Base-by-base conservation (phyloP, 2,888 invertebrate species). In the Sericinus montela region DNA sequence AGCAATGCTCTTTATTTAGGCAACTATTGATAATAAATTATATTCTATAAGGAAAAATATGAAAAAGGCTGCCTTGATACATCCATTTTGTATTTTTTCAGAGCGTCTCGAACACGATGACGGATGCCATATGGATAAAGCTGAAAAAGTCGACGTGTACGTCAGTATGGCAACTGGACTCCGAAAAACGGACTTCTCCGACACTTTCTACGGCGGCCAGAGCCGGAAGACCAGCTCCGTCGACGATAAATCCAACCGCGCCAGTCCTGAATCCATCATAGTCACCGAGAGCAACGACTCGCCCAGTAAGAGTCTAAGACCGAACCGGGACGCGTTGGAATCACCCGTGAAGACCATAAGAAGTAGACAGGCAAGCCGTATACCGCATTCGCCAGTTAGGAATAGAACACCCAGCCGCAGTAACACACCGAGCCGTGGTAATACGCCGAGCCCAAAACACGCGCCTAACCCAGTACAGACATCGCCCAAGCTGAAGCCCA, bases 101-200 rank as follows among this genome's bases (percentile, higher is more conserved):
- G 93, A 91, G 91, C 93, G 92, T 92, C 92, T 91, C 75, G 91
- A 92, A 60, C 79, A 81, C 50, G 85, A 84, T 54, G 88, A 86
- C 55, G 82, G 81, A 69, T 83, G 82, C 57, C 80, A 77, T 55
- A 68, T 76, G 62, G 86, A 86, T 54, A 80, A 71, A 54, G 67
- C 64, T 59, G 85, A 83, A 50, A 75, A 77, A 56, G 66, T 69
- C 2, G 90, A 90, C 51, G 91, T 91, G 55, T 91, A 92, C 74
- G 92, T 93, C 45, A 91, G 93, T 63, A 91, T 92, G 59, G 91
- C 91, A 63, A 92, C 93, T 1, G 94, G 94, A 3, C 81, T 94
- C 1, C 90, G 94, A 14, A 94, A 93, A 77, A 94, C 93, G 0
- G 92, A 93, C 72, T 91, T 92, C 80, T 90, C 91, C 11, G 90